Percentiles rank a stretch among this genome's conserved stretches.
Evolutionary conservation across 2,113 vertebrate species (phyloP).

Genomic region (Phocoena phocoena): DNA sequence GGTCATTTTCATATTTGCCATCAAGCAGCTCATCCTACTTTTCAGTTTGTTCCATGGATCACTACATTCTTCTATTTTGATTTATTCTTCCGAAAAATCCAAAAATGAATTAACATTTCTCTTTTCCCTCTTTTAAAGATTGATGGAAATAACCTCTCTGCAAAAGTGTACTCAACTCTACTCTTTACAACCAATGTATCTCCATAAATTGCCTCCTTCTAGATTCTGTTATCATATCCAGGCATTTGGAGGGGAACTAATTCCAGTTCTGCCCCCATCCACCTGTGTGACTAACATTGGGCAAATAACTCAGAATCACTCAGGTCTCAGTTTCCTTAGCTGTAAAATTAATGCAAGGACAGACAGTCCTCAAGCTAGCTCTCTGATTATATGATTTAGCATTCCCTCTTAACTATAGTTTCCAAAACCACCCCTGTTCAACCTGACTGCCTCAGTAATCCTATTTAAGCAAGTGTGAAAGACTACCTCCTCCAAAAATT

Average conservation of each 20-base stretch:
- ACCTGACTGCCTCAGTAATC: background rate
- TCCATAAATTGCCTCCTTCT: background rate
- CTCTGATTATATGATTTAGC: background rate
- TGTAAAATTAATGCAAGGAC: background rate
- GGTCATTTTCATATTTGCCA: background rate
- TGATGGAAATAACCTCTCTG: background rate
- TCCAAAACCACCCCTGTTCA: background rate
- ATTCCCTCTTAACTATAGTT: background rate
- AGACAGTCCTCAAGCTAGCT: background rate
- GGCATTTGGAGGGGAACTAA: slow-evolving; percentile 30
- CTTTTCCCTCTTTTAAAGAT: slow-evolving; percentile 3
- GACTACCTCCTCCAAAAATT: background rate
- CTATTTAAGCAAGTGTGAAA: slow-evolving; percentile 4
- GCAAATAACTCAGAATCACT: slow-evolving; percentile 31
- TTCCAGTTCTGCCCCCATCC: background rate
- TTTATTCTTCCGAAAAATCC: background rate
- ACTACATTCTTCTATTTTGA: background rate
- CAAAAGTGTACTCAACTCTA: slow-evolving; percentile 36
- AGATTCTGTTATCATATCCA: slow-evolving; percentile 13
- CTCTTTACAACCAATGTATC: background rate
- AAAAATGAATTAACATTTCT: background rate
- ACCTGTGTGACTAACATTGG: slow-evolving; percentile 9
- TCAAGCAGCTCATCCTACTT: background rate
- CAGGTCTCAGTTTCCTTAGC: slow-evolving; percentile 19
- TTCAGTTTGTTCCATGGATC: background rate